These are phyloP conservation scores for Phaethornis superciliosus DNA, from an alignment of 2,113 vertebrate genomes.

Conservation along the genomic window DNA sequence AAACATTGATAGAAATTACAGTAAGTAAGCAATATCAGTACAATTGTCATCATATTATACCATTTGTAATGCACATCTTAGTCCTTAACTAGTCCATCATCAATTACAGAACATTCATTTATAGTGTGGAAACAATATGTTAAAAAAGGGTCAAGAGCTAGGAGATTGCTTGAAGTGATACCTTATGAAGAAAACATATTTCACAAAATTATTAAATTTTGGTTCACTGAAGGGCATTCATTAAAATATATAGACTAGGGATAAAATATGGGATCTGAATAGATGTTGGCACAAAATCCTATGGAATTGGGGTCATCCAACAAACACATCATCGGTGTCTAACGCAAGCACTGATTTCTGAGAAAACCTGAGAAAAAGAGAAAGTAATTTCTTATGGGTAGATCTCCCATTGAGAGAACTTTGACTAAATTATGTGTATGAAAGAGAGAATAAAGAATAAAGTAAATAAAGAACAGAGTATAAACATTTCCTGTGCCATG, in stretches of 20 bases:
- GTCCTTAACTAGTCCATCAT: not conserved
- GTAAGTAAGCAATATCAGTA: not conserved
- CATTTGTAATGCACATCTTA: not conserved
- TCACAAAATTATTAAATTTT: not conserved
- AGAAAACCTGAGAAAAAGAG: not conserved
- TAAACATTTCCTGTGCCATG: not conserved
- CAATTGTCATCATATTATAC: not conserved
- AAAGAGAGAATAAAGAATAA: not conserved
- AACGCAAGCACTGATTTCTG: not conserved
- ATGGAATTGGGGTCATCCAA: not conserved
- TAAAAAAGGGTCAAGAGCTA: not conserved
- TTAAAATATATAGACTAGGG: not conserved
- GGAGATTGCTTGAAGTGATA: not conserved
- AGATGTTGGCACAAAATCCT: not conserved
- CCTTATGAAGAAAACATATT: not conserved
- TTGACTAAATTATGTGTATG: not conserved
- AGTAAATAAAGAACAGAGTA: not conserved
- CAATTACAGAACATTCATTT: not conserved
- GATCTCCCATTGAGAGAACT: not conserved
- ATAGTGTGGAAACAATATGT: not conserved
- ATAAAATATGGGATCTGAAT: not conserved
- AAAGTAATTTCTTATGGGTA: rapidly evolving
- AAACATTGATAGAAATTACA: not conserved
- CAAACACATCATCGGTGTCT: not conserved
- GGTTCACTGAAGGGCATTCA: not conserved